Base-by-base conservation (phyloP, 2,888 invertebrate genomes). In the Ichneumoninae sp. region DNA sequence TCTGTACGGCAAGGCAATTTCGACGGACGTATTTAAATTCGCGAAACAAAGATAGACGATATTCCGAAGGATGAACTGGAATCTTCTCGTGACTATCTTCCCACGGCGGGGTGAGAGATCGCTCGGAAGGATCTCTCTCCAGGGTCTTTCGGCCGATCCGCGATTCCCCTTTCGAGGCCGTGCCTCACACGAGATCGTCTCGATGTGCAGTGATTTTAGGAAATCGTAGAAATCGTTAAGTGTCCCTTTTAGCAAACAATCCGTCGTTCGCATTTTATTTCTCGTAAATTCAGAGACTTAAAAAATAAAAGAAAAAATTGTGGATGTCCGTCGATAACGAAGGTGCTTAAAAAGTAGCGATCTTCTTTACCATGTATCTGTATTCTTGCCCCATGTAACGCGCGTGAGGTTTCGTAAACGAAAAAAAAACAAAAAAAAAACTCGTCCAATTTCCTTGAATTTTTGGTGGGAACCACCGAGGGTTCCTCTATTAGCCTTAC, bases 401-500 rank as follows among this genome's bases (percentile, higher is more conserved):
- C 57, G 19, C 57, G 26, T 57, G 60, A 60, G 40, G 13, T 47
- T 30, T 62, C 5, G 62, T 16, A 33, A 50, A 71, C 30, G 47
- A 19, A 54, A 47, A 60, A 68, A 52, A 30, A 62, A 44, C 33
- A 47, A 36, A 72, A 70, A 86, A 74, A 68, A 84, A 83, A 68
- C 33, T 84, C 76, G 75, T 74, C 83, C 77, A 84, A 83, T 84
- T 87, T 86, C 68, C 54, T 70, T 60, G 69, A 70, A 82, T 85
- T 85, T 74, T 71, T 83, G 80, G 82, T 82, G 81, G 82, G 80
- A 86, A 82, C 79, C 74, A 50, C 22, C 50, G 52, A 40, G 72
- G 60, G 78, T 82, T 85, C 74, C 40, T 85, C 82, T 84, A 86
- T 84, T 83, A 79, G 85, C 78, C 82, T 60, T 36, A n/a, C 77